phyloP scores from a whole-genome alignment of 1,140 invertebrate genomes.

The Procambarus virginalis region DNA sequence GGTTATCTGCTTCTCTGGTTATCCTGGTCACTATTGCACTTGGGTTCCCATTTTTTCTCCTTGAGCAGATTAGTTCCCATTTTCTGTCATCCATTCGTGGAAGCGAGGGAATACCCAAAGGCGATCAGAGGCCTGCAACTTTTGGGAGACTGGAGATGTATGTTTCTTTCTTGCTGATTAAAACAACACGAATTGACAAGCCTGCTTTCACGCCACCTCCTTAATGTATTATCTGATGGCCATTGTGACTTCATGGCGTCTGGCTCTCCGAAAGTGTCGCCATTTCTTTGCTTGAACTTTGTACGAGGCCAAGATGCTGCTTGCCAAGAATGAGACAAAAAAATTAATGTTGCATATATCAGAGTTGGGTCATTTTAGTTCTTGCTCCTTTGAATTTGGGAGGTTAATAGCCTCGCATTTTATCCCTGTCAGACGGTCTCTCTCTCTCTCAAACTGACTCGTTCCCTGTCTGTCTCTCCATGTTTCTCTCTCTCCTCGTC shows the following conservation, averaged over 20 bases:
- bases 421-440: not conserved
- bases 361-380: no score
- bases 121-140: no score
- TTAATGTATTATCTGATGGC: not conserved
- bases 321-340: no score
- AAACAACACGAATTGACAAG: not conserved
- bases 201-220: not conserved
- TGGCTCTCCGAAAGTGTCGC: no score
- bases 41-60: not conserved
- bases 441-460: no score
- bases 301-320: no score
- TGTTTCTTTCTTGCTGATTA: not conserved
- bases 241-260: not conserved
- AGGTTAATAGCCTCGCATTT: no score
- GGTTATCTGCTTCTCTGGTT: not conserved
- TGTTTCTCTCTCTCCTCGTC: not conserved
- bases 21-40: not conserved
- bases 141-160: not conserved
- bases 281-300: no score
- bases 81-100: not conserved
- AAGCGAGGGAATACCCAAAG: not conserved
- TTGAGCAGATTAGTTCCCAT: not conserved
- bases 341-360: no score
- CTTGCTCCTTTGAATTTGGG: no score
- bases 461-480: not conserved